Percentiles rank a stretch among this genome's conserved stretches.
phyloP scores from a whole-genome alignment of 1,140 invertebrate species.

The Thrips palmi region DNA sequence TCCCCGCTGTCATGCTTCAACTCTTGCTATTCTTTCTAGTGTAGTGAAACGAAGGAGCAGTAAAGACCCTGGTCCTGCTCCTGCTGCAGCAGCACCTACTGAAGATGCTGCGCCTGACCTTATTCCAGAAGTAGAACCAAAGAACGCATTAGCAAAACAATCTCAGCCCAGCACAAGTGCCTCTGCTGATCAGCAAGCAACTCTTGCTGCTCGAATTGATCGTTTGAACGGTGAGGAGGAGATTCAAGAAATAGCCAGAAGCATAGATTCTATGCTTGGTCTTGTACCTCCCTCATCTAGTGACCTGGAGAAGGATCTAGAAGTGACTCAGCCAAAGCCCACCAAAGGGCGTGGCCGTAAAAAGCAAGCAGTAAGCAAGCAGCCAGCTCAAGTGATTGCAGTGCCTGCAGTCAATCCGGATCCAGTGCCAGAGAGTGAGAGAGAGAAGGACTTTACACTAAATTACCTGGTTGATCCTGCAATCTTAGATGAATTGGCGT shows the following conservation, averaged over 20 bases:
- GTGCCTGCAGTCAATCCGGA: too few relatives aligned
- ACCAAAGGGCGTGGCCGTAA: not conserved
- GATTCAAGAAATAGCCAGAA: too few relatives aligned
- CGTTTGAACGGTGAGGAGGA: too few relatives aligned
- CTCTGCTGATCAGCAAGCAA: not conserved
- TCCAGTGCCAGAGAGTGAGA: slow-evolving; percentile 4
- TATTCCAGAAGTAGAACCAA: slow-evolving; percentile 8
- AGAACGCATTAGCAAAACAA: slow-evolving; percentile 7
- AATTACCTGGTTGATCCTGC: slow-evolving; percentile 3
- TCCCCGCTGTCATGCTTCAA: slow-evolving; percentile 66
- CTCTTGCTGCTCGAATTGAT: not conserved
- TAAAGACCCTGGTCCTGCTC: slow-evolving; percentile 6
- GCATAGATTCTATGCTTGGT: too few relatives aligned
- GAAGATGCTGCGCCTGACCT: slow-evolving; percentile 2
- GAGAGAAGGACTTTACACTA: not conserved
- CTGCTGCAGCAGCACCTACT: too few relatives aligned
- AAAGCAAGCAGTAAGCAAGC: slow-evolving; percentile 6
- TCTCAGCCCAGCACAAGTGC: slow-evolving; percentile 5
- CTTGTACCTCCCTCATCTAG: not conserved
- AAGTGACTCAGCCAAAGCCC: slow-evolving; percentile 1
- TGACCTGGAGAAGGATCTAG: slow-evolving; percentile 8
- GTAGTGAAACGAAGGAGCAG: slow-evolving; percentile 19
- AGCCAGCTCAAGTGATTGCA: too few relatives aligned
- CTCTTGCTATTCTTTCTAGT: slow-evolving; percentile 56
- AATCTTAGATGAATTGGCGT: not conserved